Evolutionary conservation across 2,888 invertebrate genomes (phyloP).

Genomic region (Drosophila suboccidentalis): DNA sequence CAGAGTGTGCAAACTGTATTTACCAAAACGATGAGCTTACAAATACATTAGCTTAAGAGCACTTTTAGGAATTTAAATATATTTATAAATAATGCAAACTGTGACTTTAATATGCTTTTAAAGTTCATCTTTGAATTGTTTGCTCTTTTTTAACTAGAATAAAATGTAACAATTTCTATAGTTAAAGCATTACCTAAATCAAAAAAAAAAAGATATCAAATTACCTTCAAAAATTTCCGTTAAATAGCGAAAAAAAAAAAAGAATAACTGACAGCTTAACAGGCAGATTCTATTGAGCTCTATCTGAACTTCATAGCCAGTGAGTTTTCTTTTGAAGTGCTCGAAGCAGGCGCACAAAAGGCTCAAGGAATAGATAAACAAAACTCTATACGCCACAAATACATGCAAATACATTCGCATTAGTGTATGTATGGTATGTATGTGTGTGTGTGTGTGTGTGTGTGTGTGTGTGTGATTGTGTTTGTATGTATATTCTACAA

Average conservation of each 20-base stretch:
- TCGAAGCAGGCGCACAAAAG: constrained; percentile 49
- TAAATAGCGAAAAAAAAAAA: neutral
- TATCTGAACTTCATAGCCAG: constrained; percentile 52
- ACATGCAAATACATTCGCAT: constrained; percentile 51
- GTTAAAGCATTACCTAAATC: neutral
- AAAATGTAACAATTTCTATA: neutral
- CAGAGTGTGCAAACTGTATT: constrained; percentile 3
- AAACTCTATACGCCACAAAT: constrained; percentile 55
- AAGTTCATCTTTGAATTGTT: neutral
- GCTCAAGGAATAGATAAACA: constrained; percentile 55
- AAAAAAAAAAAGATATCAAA: neutral
- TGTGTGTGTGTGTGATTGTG: constrained; percentile 8
- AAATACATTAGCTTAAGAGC: neutral
- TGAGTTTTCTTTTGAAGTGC: constrained; percentile 58
- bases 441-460: no score
- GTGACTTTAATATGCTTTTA: no score
- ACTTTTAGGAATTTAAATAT: neutral
- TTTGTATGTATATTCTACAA: neutral
- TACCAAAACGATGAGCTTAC: neutral
- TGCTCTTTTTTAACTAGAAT: neutral
- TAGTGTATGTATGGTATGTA: neutral
- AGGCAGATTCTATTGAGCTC: constrained; percentile 32
- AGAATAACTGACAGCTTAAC: constrained; percentile 26
- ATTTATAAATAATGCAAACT: neutral
- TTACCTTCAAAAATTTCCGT: neutral